Evolutionary conservation across 2,797 vertebrate genomes (phyloP).

Genomic region (Gallirallus australis): DNA sequence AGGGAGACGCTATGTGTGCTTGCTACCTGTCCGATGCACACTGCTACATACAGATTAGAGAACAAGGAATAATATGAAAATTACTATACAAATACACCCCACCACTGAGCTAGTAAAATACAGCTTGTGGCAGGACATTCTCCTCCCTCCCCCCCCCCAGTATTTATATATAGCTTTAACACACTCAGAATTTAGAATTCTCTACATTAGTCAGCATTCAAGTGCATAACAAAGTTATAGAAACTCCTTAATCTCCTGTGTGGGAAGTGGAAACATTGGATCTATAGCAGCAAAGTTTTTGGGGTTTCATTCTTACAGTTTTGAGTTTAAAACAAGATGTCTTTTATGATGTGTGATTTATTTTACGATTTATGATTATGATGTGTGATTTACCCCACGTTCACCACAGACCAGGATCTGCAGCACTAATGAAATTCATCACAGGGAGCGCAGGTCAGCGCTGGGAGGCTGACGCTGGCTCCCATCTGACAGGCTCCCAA

Average conservation of each 20-base stretch:
- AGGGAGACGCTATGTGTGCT: not conserved
- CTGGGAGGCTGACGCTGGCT: not conserved
- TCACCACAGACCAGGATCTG: not conserved
- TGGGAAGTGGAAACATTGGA: not conserved
- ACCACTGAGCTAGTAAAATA: slow-evolving; percentile 20
- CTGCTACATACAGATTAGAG: not conserved
- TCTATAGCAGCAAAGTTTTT: not conserved
- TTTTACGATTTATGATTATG: not conserved
- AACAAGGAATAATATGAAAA: slow-evolving; percentile 4
- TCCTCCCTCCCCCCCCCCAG: slow-evolving; percentile 22
- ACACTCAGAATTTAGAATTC: slow-evolving; percentile 5
- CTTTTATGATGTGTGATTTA: not conserved
- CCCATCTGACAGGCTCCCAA: not conserved
- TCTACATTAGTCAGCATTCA: not conserved
- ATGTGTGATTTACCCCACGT: not conserved
- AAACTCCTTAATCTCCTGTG: slow-evolving; percentile 9
- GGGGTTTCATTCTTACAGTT: not conserved
- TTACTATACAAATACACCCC: not conserved
- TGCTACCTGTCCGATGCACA: not conserved
- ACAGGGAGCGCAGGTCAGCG: not conserved
- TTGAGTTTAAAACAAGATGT: not conserved
- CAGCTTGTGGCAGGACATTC: slow-evolving; percentile 21
- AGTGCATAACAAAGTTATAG: not conserved
- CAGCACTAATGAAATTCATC: not conserved
- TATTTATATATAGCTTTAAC: slow-evolving; percentile 27